Evolutionary conservation across 2,888 invertebrate species (phyloP), one percentile per base, ranked within the genome.

Genomic region (Geotrupes spiniger): DNA sequence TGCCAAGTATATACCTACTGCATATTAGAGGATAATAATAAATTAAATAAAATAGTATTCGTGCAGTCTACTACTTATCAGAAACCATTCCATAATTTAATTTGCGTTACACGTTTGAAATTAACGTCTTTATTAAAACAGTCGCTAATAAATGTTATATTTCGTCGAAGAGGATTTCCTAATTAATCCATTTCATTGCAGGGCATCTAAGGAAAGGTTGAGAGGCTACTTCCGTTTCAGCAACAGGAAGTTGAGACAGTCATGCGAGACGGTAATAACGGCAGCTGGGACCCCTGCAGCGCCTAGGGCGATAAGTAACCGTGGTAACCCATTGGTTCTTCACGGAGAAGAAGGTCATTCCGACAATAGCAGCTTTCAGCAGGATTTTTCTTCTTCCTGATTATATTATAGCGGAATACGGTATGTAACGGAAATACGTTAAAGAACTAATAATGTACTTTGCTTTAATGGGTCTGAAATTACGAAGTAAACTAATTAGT

Each of bases 181-280:
- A 21, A 21, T 21, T 21, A 21, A 21, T 21, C 21, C 6, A 21
- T 33, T 33, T 8, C n/a, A n/a, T 63, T 61, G 8, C 66, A 81
- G 81, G 52, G 71, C 76, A 12, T 77, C 79, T 39, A 80, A 80
- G 60, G 79, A 81, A 56, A 74, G 81, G 21, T 65, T 82, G 1
- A 72, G 78, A 16, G 78, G 78, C 44, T 81, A 81, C 63, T 78
- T 82, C 58, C 77, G 78, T 5, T 72, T 79, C 68, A 66, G 76
- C 66, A 64, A 76, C 66, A 64, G 76, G 63, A 65, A 69, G 46
- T 55, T 63, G 60, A 68, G 64, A 52, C 70, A 60, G 65, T 75
- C 70, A 47, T 72, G 59, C 64, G 75, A 74, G 53, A 73, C 73
- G 36, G 73, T 72, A 2, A 66, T 74, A 46, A 72, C 74, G 31